A percentile compares a stretch with the other conserved stretches of the same genome.
These are phyloP conservation scores for Dendronephthya gigantea DNA, from an alignment of 64 coral and sea anemone species.

Conservation along the genomic window DNA sequence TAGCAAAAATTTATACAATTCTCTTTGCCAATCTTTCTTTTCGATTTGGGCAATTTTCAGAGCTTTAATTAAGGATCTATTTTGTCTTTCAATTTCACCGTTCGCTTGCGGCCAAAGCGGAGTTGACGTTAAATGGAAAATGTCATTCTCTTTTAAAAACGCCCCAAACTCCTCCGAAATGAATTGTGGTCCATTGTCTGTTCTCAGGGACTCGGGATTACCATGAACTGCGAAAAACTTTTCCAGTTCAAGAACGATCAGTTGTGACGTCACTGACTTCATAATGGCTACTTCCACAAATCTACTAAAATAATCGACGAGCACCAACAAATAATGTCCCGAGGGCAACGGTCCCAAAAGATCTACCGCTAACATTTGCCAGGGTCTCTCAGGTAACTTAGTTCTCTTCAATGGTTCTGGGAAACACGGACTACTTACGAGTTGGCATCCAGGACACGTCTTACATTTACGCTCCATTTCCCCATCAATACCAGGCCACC, in stretches of 20 bases:
- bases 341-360: neutral
- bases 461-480: neutral
- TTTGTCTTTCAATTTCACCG: neutral
- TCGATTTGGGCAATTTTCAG: neutral
- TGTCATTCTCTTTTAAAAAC: neutral
- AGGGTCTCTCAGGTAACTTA: neutral
- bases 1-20: neutral
- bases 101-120: neutral
- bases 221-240: neutral
- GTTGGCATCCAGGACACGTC: neutral
- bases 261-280: neutral
- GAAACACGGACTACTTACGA: neutral
- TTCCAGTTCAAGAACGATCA: neutral
- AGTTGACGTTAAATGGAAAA: neutral
- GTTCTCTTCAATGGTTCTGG: neutral
- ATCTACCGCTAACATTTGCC: neutral
- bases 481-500: neutral
- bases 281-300: neutral
- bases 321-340: neutral
- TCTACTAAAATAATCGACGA: constrained; percentile 4
- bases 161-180: neutral
- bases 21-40: neutral
- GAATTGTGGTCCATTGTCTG: neutral
- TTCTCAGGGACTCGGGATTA: neutral
- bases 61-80: neutral